Conservation (phyloP, 2,113 vertebrate genomes). For the Mobula birostris region DNA sequence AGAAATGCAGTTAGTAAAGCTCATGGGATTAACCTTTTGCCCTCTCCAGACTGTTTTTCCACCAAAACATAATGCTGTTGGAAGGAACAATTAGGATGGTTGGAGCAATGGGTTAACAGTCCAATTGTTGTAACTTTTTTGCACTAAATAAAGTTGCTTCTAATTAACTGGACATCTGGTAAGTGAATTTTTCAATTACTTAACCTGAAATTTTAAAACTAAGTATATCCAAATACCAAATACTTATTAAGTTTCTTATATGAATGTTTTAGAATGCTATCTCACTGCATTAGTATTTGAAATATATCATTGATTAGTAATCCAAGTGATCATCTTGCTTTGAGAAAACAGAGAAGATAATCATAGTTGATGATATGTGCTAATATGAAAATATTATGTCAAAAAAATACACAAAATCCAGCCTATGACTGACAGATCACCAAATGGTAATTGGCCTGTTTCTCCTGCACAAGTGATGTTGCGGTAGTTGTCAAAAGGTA, state of each 20-base stretch:
- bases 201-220: neutral
- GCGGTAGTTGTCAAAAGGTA: neutral
- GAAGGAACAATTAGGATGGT: constrained; percentile 7
- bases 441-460: neutral
- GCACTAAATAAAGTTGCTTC: constrained; percentile 23
- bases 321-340: neutral
- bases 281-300: neutral
- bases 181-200: neutral
- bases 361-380: neutral
- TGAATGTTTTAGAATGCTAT: neutral
- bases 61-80: neutral
- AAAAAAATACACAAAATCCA: neutral
- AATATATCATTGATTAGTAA: neutral
- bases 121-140: constrained; percentile 21
- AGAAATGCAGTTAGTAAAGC: constrained; percentile 2
- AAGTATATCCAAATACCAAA: neutral
- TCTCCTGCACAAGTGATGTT: neutral
- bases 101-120: constrained; percentile 5
- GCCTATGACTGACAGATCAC: neutral
- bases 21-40: neutral
- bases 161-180: constrained; percentile 16
- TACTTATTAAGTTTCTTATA: neutral
- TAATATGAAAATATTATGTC: neutral
- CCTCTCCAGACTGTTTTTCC: constrained; percentile 25
- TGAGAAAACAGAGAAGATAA: neutral